Conservation (phyloP, 1,140 invertebrate genomes). For the Harpegnathos saltator region DNA sequence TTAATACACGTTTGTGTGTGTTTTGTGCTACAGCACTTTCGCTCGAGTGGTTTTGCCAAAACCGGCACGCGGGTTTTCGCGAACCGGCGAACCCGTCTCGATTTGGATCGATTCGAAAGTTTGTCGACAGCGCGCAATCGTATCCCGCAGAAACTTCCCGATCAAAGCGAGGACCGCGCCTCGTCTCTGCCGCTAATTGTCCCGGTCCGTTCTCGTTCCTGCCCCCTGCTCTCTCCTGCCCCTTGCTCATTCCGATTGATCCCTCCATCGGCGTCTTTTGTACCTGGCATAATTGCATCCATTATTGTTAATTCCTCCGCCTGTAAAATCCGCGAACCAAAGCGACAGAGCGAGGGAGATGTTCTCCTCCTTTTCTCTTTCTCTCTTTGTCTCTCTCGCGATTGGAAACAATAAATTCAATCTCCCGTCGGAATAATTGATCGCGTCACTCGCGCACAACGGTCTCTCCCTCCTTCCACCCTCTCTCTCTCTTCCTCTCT, state of each 20-base stretch:
- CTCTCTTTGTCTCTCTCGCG: too few relatives aligned
- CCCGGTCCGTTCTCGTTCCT: not conserved
- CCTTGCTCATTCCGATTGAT: slow-evolving; percentile 16
- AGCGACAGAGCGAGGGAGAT: too few relatives aligned
- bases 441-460: too few relatives aligned
- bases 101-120: slow-evolving; percentile 62
- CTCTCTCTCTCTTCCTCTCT: too few relatives aligned
- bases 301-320: slow-evolving; percentile 43
- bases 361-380: too few relatives aligned
- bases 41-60: slow-evolving; percentile 1
- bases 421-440: too few relatives aligned
- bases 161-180: not conserved
- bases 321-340: too few relatives aligned
- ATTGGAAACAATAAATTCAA: too few relatives aligned
- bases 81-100: slow-evolving; percentile 18
- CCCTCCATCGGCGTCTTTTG: slow-evolving; percentile 20
- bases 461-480: too few relatives aligned
- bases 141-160: slow-evolving; percentile 29
- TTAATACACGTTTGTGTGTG: not conserved
- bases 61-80: not conserved
- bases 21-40: slow-evolving; percentile 5
- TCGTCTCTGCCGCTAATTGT: slow-evolving; percentile 38
- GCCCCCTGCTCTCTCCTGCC: not conserved
- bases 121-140: slow-evolving; percentile 31
- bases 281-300: slow-evolving; percentile 35